Percentiles rank a stretch among this genome's conserved stretches.
Evolutionary conservation across 2,888 invertebrate genomes (phyloP).

Genomic region (Euplagia quadripunctaria): DNA sequence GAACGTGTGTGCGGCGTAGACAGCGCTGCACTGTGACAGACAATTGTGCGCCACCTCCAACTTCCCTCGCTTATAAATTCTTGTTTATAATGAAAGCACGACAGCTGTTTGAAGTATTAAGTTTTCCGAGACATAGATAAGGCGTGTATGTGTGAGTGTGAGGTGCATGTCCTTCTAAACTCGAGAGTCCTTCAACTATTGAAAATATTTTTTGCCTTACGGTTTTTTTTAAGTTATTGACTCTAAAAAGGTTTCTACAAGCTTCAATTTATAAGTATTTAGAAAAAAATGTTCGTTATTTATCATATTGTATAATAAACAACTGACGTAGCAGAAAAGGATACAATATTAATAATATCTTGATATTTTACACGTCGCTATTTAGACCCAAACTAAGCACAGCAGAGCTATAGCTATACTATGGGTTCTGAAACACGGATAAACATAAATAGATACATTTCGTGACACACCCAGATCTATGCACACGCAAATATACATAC

Average conservation of each 20-base stretch:
- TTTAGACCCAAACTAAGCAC: no score
- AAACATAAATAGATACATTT: no score
- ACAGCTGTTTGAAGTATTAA: conserved; percentile 73
- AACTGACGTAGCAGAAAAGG: neutral
- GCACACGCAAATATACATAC: no score
- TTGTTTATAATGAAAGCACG: conserved; percentile 66
- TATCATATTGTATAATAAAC: neutral
- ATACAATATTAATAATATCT: neutral
- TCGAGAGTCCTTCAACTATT: neutral
- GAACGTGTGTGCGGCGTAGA: conserved; percentile 36
- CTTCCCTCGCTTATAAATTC: conserved; percentile 78
- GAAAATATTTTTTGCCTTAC: no score
- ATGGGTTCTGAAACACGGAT: no score
- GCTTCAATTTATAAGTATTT: neutral
- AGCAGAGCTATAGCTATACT: no score
- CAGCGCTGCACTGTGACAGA: conserved; percentile 57
- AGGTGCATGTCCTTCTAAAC: conserved; percentile 3
- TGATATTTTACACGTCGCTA: no score
- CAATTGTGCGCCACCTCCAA: conserved; percentile 69
- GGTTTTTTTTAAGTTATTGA: neutral
- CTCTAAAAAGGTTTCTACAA: neutral
- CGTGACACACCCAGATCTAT: no score
- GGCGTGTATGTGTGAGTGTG: neutral
- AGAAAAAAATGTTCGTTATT: neutral
- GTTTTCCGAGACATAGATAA: conserved; percentile 67